Conservation (phyloP, 2,888 invertebrate genomes). For the Trichacis sp. region DNA sequence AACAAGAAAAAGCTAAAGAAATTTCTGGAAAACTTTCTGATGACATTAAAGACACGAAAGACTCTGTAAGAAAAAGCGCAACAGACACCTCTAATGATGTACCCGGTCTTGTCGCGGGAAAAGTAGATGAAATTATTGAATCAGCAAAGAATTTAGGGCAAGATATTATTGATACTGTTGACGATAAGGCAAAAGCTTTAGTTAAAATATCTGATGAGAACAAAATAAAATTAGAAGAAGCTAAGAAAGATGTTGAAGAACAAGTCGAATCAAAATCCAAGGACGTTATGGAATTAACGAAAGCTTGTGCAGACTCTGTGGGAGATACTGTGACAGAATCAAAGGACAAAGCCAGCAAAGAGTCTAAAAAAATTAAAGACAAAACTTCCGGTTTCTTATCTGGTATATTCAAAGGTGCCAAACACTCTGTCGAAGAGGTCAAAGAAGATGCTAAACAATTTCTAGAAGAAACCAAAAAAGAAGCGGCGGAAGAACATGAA, state of each 20-base stretch:
- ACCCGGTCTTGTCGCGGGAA: conserved; percentile 16
- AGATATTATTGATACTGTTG: too few species aligned
- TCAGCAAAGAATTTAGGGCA: too few species aligned
- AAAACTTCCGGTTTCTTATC: conserved; percentile 37
- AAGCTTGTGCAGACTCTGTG: conserved; percentile 17
- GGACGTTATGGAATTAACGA: background rate
- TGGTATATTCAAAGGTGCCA: conserved; percentile 55
- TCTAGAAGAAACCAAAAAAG: conserved; percentile 51
- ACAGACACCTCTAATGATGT: too few species aligned
- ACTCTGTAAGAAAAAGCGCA: too few species aligned
- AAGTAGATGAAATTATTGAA: conserved; percentile 22
- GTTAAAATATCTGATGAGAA: too few species aligned
- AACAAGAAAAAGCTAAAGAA: background rate
- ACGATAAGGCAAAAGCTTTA: too few species aligned
- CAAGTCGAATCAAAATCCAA: too few species aligned
- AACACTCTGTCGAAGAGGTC: conserved; percentile 49
- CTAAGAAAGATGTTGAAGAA: conserved; percentile 19
- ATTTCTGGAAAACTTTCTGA: conserved; percentile 18
- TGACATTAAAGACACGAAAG: conserved; percentile 24
- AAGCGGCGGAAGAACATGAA: conserved; percentile 41
- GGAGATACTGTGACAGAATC: conserved; percentile 22
- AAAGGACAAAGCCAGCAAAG: conserved; percentile 40
- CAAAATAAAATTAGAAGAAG: conserved; percentile 13
- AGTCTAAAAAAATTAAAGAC: conserved; percentile 43
- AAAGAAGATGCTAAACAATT: conserved; percentile 49